A percentile compares a stretch with the other conserved stretches of the same genome.
Evolutionary conservation across 1,140 invertebrate genomes (phyloP).

Genomic region (Solenopsis invicta): DNA sequence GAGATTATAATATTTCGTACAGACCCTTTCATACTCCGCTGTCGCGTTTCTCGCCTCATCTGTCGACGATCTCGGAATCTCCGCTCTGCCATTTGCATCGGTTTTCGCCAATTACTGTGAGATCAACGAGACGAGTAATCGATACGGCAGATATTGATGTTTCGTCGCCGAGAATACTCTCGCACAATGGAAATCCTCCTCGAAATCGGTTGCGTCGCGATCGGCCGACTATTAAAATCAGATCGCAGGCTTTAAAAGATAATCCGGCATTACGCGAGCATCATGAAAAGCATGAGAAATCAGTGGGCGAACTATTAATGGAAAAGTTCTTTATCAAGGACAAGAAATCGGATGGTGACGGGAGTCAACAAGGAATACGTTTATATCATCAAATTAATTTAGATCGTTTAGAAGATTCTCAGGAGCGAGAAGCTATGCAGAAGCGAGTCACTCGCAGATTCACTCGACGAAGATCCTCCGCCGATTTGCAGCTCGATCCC

Average conservation of each 20-base stretch:
- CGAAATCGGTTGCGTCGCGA: slow-evolving; percentile 79
- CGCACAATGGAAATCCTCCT: slow-evolving; percentile 70
- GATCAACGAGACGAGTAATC: slow-evolving; percentile 89
- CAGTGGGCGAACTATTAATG: slow-evolving; percentile 90
- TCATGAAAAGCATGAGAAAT: slow-evolving; percentile 87
- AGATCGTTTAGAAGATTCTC: slow-evolving; percentile 23
- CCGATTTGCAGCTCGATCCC: slow-evolving; percentile 81
- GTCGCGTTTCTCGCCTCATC: slow-evolving; percentile 90
- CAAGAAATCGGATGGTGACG: slow-evolving; percentile 84
- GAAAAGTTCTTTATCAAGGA: slow-evolving; percentile 92
- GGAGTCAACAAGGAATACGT: slow-evolving; percentile 68
- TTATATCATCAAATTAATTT: slow-evolving; percentile 78
- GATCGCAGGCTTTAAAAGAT: slow-evolving; percentile 86
- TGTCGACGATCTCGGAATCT: slow-evolving; percentile 92
- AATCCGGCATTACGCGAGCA: slow-evolving; percentile 85
- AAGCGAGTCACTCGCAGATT: slow-evolving; percentile 81
- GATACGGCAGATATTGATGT: slow-evolving; percentile 95
- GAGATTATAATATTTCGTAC: slow-evolving; percentile 7
- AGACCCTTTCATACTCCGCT: slow-evolving; percentile 85
- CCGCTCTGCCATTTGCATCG: slow-evolving; percentile 80
- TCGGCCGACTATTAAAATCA: slow-evolving; percentile 83
- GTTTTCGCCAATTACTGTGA: slow-evolving; percentile 73
- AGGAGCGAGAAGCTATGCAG: slow-evolving; percentile 73
- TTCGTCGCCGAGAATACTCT: slow-evolving; percentile 87
- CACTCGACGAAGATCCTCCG: slow-evolving; percentile 82